Conservation (phyloP, 92 coral and sea anemone genomes). For the Scolanthus callimorphus region DNA sequence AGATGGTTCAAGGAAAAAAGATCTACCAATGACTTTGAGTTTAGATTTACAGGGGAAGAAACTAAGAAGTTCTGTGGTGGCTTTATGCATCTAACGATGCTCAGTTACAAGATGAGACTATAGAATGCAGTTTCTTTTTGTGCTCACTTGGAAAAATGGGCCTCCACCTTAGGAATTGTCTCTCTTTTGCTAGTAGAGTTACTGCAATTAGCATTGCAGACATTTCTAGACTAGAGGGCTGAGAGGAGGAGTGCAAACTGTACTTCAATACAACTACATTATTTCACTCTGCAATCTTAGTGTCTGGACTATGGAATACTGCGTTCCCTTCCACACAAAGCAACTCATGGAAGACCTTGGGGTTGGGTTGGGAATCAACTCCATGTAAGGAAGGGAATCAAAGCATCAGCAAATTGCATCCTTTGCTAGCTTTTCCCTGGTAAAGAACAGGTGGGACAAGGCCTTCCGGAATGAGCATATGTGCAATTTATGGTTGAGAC, state of each 20-base stretch:
- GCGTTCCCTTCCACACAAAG: constrained; percentile 60
- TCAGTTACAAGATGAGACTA: too few species aligned
- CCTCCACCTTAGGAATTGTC: too few species aligned
- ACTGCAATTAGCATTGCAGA: too few species aligned
- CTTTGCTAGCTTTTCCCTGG: constrained; percentile 51
- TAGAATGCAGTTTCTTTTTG: too few species aligned
- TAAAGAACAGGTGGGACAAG: constrained; percentile 61
- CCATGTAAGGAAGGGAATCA: constrained; percentile 69
- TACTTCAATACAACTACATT: constrained; percentile 42
- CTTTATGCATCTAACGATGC: too few species aligned
- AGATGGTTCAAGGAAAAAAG: too few species aligned
- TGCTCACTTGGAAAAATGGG: too few species aligned
- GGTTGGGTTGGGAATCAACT: constrained; percentile 49
- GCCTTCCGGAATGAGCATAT: constrained; percentile 59
- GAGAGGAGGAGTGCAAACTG: not conserved
- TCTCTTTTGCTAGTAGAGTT: constrained; percentile 32
- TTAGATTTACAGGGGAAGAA: too few species aligned
- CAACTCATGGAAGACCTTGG: constrained; percentile 48
- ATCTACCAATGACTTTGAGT: too few species aligned
- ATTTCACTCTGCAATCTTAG: constrained; percentile 38
- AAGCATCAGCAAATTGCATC: constrained; percentile 62
- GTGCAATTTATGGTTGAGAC: constrained; percentile 54
- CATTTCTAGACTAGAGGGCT: not conserved
- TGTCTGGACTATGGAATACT: constrained; percentile 69
- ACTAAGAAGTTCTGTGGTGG: too few species aligned